A percentile compares a stretch with the other conserved stretches of the same genome.
Conservation (phyloP, 2,888 invertebrate genomes). For the Zaprionus bogoriensis region DNA sequence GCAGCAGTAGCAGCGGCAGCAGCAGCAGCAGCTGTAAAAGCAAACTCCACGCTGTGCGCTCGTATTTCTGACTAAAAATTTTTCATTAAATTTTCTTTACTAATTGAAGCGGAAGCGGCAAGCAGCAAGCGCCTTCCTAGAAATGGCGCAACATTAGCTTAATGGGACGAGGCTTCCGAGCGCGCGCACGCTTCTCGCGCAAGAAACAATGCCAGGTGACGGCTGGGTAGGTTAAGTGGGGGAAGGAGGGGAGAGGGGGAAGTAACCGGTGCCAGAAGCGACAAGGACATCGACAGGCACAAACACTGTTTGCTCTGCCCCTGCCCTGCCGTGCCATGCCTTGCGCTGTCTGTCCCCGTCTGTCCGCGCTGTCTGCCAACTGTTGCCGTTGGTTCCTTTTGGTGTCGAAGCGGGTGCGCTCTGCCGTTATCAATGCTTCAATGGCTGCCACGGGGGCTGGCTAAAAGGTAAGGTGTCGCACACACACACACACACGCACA, state of each 20-base stretch:
- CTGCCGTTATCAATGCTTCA: slow-evolving; percentile 56
- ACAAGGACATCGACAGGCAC: slow-evolving; percentile 16
- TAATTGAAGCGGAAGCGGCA: slow-evolving; percentile 74
- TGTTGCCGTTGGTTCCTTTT: slow-evolving; percentile 50
- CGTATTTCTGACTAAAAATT: slow-evolving; percentile 28
- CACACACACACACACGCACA: slow-evolving; percentile 8
- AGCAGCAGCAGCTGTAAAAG: slow-evolving; percentile 20
- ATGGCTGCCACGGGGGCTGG: slow-evolving; percentile 49
- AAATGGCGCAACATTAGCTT: slow-evolving; percentile 64
- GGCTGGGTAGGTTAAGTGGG: neutral
- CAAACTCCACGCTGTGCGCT: neutral
- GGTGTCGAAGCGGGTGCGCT: slow-evolving; percentile 13
- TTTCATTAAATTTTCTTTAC: slow-evolving; percentile 72
- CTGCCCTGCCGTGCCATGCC: neutral
- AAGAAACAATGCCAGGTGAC: slow-evolving; percentile 19
- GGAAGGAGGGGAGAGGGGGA: neutral
- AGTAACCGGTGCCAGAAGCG: neutral
- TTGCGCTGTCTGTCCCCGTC: neutral
- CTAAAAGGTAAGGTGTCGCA: slow-evolving; percentile 31
- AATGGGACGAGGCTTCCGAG: slow-evolving; percentile 43
- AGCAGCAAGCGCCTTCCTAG: slow-evolving; percentile 55
- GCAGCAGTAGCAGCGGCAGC: neutral
- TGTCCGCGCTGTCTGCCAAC: slow-evolving; percentile 49
- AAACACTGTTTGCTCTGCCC: neutral
- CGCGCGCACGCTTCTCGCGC: neutral